A percentile compares a stretch with the other conserved stretches of the same genome.
These are phyloP conservation scores for Ceramica pisi DNA, from an alignment of 2,888 invertebrate genomes.

Conservation along the genomic window DNA sequence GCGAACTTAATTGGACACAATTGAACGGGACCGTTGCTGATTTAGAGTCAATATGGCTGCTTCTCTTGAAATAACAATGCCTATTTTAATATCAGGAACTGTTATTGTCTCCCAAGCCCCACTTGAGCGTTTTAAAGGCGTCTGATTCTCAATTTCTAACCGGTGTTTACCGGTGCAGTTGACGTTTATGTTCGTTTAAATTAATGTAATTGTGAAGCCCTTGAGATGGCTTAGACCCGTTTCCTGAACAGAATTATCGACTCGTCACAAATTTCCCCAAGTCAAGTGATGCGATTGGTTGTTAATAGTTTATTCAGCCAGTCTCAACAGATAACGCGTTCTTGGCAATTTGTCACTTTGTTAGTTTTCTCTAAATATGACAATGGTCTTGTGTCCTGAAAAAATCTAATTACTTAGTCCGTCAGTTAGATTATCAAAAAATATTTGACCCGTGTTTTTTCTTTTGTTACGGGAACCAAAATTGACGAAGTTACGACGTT, in stretches of 20 bases:
- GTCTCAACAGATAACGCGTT: neutral
- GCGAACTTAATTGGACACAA: conserved; percentile 83
- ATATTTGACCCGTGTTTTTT: too few relatives aligned
- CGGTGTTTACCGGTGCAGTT: conserved; percentile 30
- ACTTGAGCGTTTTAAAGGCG: conserved; percentile 38
- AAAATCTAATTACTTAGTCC: too few relatives aligned
- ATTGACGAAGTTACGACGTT: too few relatives aligned
- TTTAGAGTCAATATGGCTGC: conserved; percentile 76
- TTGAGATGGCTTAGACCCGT: neutral
- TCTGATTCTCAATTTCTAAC: conserved; percentile 42
- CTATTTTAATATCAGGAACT: conserved; percentile 61
- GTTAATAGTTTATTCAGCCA: neutral
- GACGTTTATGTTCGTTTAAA: conserved; percentile 33
- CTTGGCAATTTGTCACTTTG: neutral
- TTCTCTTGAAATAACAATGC: conserved; percentile 69
- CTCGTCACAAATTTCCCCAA: neutral
- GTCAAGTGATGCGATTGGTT: neutral
- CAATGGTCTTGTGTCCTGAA: too few relatives aligned
- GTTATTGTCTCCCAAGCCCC: conserved; percentile 37
- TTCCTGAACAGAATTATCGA: too few relatives aligned
- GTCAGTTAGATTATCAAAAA: too few relatives aligned
- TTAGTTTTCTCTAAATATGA: too few relatives aligned
- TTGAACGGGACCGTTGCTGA: conserved; percentile 77
- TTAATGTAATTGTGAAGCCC: conserved; percentile 9
- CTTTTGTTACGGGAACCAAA: too few relatives aligned